Percentiles rank a stretch among this genome's conserved stretches.
Evolutionary conservation across 2,797 vertebrate species (phyloP).

Genomic region (Sphenopsis melanotis): DNA sequence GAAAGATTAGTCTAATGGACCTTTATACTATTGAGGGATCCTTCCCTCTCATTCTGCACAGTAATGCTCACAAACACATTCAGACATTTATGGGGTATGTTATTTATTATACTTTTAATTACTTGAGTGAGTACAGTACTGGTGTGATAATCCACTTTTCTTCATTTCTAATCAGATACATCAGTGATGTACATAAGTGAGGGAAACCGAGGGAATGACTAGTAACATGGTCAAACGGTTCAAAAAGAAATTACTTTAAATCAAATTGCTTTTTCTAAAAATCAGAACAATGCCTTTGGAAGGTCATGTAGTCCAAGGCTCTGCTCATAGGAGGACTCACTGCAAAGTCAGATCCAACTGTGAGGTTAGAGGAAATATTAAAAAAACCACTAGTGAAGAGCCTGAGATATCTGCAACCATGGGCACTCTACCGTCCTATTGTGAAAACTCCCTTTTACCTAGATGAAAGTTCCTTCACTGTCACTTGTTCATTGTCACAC

Average conservation of each 20-base stretch:
- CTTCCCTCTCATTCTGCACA: neutral
- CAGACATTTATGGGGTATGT: neutral
- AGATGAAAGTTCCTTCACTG: neutral
- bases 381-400: neutral
- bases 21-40: neutral
- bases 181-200: neutral
- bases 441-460: neutral
- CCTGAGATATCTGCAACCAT: neutral
- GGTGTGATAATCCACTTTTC: neutral
- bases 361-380: neutral
- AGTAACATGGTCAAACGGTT: neutral
- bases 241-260: neutral
- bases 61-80: neutral
- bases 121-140: neutral
- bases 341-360: neutral
- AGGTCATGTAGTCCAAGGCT: neutral
- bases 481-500: neutral
- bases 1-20: neutral
- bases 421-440: neutral
- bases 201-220: neutral
- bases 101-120: neutral
- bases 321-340: neutral
- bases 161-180: neutral
- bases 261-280: neutral
- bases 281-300: neutral